These are phyloP conservation scores for Eulemur mongoz DNA, from an alignment of 2,797 vertebrate species.

Conservation along the genomic window DNA sequence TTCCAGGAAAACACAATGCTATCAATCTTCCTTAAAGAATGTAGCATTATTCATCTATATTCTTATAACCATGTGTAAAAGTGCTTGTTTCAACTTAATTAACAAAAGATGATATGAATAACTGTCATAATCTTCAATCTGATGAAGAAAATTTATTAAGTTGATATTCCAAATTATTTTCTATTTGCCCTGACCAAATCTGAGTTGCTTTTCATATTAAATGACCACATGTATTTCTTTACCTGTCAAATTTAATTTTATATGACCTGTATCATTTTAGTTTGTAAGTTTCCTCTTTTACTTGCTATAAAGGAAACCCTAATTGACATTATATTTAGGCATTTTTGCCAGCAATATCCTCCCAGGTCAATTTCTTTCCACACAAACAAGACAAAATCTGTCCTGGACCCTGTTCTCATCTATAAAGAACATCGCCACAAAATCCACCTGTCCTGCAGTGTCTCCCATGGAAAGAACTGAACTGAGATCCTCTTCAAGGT, in stretches of 20 bases:
- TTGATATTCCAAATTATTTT: background rate
- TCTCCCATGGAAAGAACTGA: background rate
- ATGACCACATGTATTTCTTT: background rate
- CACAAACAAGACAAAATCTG: background rate
- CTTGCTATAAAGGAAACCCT: background rate
- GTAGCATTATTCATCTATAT: background rate
- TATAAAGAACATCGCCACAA: background rate
- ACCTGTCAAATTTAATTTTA: background rate
- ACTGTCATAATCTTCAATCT: background rate
- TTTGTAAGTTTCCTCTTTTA: background rate
- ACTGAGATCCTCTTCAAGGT: background rate
- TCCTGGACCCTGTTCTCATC: background rate
- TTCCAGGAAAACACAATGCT: background rate
- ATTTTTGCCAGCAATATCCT: background rate
- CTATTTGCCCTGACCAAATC: background rate
- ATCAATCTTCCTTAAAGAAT: background rate
- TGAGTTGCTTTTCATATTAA: background rate
- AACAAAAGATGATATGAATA: background rate
- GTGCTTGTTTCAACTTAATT: background rate
- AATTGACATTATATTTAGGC: background rate
- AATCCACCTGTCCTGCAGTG: background rate
- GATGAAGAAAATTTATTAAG: background rate
- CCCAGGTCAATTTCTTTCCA: background rate
- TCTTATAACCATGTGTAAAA: background rate
- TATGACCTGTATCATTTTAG: background rate